These are phyloP conservation scores for Syndactyla subalaris DNA, from an alignment of 2,797 vertebrate genomes.

Conservation along the genomic window DNA sequence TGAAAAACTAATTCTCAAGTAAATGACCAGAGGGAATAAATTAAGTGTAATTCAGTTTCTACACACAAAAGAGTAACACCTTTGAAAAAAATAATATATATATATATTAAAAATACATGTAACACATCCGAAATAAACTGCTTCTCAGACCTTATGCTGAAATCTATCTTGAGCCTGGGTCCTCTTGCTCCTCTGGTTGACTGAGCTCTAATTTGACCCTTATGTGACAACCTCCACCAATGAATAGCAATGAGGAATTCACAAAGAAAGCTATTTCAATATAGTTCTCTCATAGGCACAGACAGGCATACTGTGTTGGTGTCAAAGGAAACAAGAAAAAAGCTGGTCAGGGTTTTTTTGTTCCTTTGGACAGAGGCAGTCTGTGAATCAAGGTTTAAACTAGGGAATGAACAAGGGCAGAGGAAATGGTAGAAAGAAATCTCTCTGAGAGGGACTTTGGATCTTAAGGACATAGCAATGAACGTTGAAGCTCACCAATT, in stretches of 20 bases:
- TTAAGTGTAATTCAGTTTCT: background rate
- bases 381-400: slow-evolving; percentile 42
- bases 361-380: slow-evolving; percentile 32
- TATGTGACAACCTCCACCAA: slow-evolving; percentile 32
- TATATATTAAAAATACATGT: background rate
- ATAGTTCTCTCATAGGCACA: slow-evolving; percentile 25
- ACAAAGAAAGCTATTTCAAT: slow-evolving; percentile 52
- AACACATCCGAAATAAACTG: background rate
- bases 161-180: background rate
- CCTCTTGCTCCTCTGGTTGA: slow-evolving; percentile 6
- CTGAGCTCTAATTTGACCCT: slow-evolving; percentile 52
- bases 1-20: background rate
- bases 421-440: slow-evolving; percentile 35
- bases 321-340: slow-evolving; percentile 50
- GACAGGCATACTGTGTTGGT: slow-evolving; percentile 35
- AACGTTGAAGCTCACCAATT: background rate
- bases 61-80: background rate
- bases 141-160: background rate
- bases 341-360: background rate
- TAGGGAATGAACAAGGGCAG: background rate
- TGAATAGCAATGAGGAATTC: slow-evolving; percentile 64
- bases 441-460: background rate
- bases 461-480: background rate
- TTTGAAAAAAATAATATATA: background rate
- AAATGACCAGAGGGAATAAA: background rate